Base-by-base conservation (phyloP, 2,797 vertebrate species). In the Peromyscus attwateri region DNA sequence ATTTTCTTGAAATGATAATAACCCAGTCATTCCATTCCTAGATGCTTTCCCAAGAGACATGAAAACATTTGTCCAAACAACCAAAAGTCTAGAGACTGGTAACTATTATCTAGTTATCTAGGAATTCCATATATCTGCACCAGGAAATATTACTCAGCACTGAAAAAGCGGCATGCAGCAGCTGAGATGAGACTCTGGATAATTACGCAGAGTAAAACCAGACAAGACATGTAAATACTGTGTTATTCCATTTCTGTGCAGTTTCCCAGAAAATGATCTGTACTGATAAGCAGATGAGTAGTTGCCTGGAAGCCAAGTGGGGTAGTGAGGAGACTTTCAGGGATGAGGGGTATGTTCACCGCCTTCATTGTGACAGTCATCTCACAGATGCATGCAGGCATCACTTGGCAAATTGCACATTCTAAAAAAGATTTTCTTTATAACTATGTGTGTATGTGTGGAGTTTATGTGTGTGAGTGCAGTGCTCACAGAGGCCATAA, bases 311-410 rank as follows among this genome's bases (percentile, higher is more conserved):
- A 40, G 27, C 55, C 55, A 37, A 37, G 17, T 57, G 21, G 55
- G 55, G 34, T 6, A 93, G 40, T 34, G 87, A 60, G 84, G 31
- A 14, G 9, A 21, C 6, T 4, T 79, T 34, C 23, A 5, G 49
- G 3, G 34, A 13, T 31, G 14, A 10, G 34, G 8, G 8, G 0
- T n/a, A 5, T 1, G 1, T 2, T 66, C 34, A 31, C 40, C 0
- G 0, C 46, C 52, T 25, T 19, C 10, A 46, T 49, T 34, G 29
- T n/a, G 75, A 79, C 3, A 10, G 40, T n/a, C 71, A 52, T 52
- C n/a, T 87, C 13, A 81, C 37, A 19, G 52, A 46, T 19, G 3
- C 57, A 37, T 10, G 8, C 19, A 62, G 40, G 34, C 31, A 27
- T n/a, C 40, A 70, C n/a, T 83, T 16, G 68, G n/a, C 40, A 62